Percentiles rank a stretch among this genome's conserved stretches.
These are phyloP conservation scores for Cebidichthys violaceus DNA, from an alignment of 2,113 vertebrate genomes.

Conservation along the genomic window DNA sequence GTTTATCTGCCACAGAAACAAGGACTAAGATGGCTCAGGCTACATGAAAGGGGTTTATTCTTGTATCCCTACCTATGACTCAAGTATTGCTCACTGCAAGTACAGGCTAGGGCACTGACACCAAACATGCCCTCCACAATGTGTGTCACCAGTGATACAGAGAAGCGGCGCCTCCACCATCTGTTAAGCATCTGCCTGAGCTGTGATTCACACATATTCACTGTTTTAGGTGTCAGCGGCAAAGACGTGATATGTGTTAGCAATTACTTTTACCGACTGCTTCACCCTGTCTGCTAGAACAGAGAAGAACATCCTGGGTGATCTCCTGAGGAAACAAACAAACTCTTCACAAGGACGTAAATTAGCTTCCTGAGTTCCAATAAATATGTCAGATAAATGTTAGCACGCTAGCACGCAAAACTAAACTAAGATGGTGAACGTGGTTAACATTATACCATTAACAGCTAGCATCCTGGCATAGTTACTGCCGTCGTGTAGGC, in stretches of 20 bases:
- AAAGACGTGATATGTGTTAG: conserved; percentile 43
- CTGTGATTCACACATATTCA: conserved; percentile 55
- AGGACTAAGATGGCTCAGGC: neutral
- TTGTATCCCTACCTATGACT: conserved; percentile 42
- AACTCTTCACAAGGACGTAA: neutral
- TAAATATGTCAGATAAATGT: neutral
- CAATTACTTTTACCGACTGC: conserved; percentile 24
- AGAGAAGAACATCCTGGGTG: neutral
- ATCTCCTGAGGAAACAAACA: conserved; percentile 19
- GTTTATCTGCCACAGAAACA: conserved; percentile 17
- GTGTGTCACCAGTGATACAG: conserved; percentile 61
- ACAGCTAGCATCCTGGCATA: neutral
- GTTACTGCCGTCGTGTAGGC: neutral
- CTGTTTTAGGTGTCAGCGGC: conserved; percentile 39
- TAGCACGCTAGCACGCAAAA: no score
- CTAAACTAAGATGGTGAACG: neutral
- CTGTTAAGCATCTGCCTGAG: conserved; percentile 71
- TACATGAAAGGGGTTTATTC: conserved; percentile 18
- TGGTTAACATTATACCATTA: neutral
- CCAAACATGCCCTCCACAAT: conserved; percentile 62
- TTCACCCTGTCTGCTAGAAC: neutral
- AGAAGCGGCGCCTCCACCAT: conserved; percentile 50
- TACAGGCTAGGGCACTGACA: conserved; percentile 37
- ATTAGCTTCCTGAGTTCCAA: neutral
- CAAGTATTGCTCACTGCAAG: conserved; percentile 52